These are phyloP conservation scores for Apodemia zela DNA, from an alignment of 2,888 invertebrate species.

Conservation along the genomic window DNA sequence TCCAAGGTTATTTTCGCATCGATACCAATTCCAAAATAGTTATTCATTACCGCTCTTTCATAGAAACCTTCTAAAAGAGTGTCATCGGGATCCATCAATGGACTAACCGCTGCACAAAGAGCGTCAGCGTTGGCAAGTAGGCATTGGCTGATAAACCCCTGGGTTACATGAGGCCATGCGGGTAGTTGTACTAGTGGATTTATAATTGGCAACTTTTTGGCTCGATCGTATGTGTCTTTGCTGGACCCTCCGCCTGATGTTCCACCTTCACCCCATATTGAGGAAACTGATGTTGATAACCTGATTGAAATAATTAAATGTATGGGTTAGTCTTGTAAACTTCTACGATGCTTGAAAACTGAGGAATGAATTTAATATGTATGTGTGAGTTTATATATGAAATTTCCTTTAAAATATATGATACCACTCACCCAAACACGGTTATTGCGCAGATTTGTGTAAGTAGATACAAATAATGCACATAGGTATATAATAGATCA, in stretches of 20 bases:
- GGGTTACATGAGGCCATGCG: conserved; percentile 91
- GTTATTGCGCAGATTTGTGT: too few relatives aligned
- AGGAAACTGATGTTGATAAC: conserved; percentile 74
- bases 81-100: conserved; percentile 95
- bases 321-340: too few relatives aligned
- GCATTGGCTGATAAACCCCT: conserved; percentile 96
- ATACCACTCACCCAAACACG: too few relatives aligned
- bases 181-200: conserved; percentile 93
- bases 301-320: conserved; percentile 42
- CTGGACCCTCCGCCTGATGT: conserved; percentile 43
- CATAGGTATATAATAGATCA: too few relatives aligned
- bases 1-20: conserved; percentile 98
- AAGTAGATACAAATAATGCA: too few relatives aligned
- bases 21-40: conserved; percentile 98
- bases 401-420: too few relatives aligned
- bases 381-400: too few relatives aligned
- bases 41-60: conserved; percentile 98
- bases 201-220: conserved; percentile 91
- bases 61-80: conserved; percentile 92
- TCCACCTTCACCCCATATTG: conserved; percentile 72
- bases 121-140: conserved; percentile 97
- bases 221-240: conserved; percentile 78
- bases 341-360: too few relatives aligned
- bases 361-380: too few relatives aligned
- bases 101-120: conserved; percentile 96